These are phyloP conservation scores for Protaetia brevitarsis DNA, from an alignment of 1,140 invertebrate genomes.

Conservation along the genomic window DNA sequence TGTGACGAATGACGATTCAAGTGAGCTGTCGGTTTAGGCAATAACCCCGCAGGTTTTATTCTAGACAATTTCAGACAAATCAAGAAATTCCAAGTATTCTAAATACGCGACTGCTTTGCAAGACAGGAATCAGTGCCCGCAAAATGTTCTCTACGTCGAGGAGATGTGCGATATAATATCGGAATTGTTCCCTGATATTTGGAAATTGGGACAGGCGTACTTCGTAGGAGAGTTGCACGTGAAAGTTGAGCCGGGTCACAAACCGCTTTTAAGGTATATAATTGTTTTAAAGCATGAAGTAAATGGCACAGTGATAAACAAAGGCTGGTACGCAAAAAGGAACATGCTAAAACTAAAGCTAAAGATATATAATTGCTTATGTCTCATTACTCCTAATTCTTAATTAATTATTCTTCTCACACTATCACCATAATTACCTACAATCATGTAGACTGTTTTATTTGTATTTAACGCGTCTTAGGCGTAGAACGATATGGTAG, in stretches of 20 bases:
- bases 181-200: constrained; percentile 76
- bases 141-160: constrained; percentile 52
- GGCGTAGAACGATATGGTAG: too few species aligned
- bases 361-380: too few species aligned
- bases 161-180: constrained; percentile 68
- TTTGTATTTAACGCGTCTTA: too few species aligned
- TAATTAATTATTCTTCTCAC: too few species aligned
- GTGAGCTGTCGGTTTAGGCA: background rate
- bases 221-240: constrained; percentile 79
- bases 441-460: too few species aligned
- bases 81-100: constrained; percentile 36
- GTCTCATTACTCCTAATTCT: too few species aligned
- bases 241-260: constrained; percentile 66
- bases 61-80: constrained; percentile 23
- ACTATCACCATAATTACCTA: too few species aligned
- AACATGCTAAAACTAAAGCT: too few species aligned
- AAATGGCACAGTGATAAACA: too few species aligned
- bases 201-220: constrained; percentile 87
- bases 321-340: too few species aligned
- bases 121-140: constrained; percentile 47
- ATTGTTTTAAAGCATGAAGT: background rate
- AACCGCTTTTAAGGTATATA: constrained; percentile 63
- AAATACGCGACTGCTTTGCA: constrained; percentile 42
- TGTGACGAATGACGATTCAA: background rate
- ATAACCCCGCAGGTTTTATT: too few species aligned